Evolutionary conservation across 2,113 vertebrate genomes (phyloP), one percentile per base, ranked within the genome.

Genomic region (Strigops habroptila): DNA sequence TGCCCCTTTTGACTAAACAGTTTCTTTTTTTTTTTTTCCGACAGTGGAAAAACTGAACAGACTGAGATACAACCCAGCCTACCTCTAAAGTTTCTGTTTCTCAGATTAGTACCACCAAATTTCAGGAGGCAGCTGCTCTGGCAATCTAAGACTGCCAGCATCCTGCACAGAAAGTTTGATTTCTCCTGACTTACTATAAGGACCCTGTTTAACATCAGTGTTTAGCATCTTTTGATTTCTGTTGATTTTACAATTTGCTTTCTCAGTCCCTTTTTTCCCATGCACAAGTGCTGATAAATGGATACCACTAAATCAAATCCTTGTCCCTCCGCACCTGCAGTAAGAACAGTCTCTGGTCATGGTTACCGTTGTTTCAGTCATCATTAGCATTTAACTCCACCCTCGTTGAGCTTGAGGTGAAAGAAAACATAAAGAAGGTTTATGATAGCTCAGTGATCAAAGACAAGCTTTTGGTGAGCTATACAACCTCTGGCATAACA

Each of bases 391-490:
- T 80, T 82, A 93, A 63, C 53, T 88, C 63, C n/a, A 51, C 43
- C 43, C 16, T 88, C 74, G 43, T 44, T 86, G 37, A 91, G 7
- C 41, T 55, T 70, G 41, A 83, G 18, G 51, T 51, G 59, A 83
- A 90, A 74, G 67, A 59, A 49, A 93, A 85, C 10, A 80, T 74
- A 91, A 88, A 83, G 77, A 93, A 91, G 24, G 44, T 91, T 93
- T 96, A 35, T 70, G 46, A 70, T 70, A 80, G 13, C 41, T 46
- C 64, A 80, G 11, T 19, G 23, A 91, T 73, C 48, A 90, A 88
- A 68, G 48, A n/a, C 30, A 93, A 77, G 28, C 3, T 94, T 90
- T 90, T 7, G 14, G 82, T 1, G 4, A 91, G 67, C 37, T 65
- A 33, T 74, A 53, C 49, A 70, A 70, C 25, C 33, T 82, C 78